Conservation (phyloP, 2,888 invertebrate species). For the Orthosia cruda region DNA sequence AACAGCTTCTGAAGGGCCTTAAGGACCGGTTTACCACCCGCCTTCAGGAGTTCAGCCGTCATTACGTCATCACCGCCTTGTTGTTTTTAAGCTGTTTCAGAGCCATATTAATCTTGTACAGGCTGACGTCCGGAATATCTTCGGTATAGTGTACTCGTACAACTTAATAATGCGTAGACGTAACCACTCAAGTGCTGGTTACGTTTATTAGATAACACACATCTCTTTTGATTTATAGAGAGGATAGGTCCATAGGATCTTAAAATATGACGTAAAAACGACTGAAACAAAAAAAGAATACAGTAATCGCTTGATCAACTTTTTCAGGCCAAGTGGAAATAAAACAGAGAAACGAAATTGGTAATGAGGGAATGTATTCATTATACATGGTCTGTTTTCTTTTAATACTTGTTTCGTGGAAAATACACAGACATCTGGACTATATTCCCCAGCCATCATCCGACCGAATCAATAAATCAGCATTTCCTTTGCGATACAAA, state of each 20-base stretch:
- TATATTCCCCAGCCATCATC: slow-evolving; percentile 13
- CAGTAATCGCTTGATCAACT: not conserved
- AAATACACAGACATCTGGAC: slow-evolving; percentile 42
- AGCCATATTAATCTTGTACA: too few relatives aligned
- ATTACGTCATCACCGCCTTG: too few relatives aligned
- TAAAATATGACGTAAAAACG: not conserved
- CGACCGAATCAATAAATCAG: slow-evolving; percentile 47
- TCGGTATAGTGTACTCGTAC: too few relatives aligned
- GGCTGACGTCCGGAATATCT: too few relatives aligned
- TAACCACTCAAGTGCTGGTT: too few relatives aligned
- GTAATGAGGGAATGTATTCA: slow-evolving; percentile 7
- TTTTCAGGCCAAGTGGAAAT: slow-evolving; percentile 19
- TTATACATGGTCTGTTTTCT: slow-evolving; percentile 28
- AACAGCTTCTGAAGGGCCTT: too few relatives aligned
- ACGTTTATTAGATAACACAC: too few relatives aligned
- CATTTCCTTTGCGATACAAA: slow-evolving; percentile 42
- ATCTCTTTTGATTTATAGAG: too few relatives aligned
- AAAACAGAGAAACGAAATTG: slow-evolving; percentile 5
- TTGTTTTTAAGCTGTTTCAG: too few relatives aligned
- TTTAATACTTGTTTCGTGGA: slow-evolving; percentile 5
- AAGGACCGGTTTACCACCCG: too few relatives aligned
- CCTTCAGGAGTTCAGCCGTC: too few relatives aligned
- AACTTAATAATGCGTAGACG: too few relatives aligned
- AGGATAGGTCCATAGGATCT: not conserved
- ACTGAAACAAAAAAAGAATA: not conserved